phyloP scores from a whole-genome alignment of 1,140 invertebrate genomes.

The Trypoxylus dichotomus region DNA sequence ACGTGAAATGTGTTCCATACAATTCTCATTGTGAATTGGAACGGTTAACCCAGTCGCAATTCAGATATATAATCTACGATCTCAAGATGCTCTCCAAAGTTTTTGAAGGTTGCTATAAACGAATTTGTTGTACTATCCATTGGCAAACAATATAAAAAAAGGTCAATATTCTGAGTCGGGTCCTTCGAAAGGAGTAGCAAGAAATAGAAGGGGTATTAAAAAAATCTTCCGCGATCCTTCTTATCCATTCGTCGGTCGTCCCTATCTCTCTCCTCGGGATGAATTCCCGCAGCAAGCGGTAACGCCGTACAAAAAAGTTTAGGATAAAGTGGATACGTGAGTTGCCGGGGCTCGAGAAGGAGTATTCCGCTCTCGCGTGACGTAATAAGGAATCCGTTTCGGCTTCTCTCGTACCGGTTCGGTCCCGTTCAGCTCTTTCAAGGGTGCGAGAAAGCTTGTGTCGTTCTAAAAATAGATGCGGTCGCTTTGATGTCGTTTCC shows the following conservation, averaged over 20 bases:
- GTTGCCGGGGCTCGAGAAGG: background rate
- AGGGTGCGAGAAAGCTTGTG: background rate
- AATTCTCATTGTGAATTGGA: no score
- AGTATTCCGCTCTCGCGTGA: background rate
- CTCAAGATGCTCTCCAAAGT: no score
- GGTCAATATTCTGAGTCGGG: no score
- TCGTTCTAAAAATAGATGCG: background rate
- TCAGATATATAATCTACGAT: no score
- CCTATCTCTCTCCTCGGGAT: background rate
- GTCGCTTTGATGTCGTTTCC: constrained; percentile 1
- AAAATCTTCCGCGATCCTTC: background rate
- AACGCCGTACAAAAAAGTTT: background rate
- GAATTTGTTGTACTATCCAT: no score
- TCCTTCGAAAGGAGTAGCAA: background rate
- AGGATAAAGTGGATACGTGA: constrained; percentile 1
- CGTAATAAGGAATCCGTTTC: background rate
- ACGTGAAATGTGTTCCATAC: no score
- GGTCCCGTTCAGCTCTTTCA: background rate
- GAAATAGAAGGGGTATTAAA: background rate
- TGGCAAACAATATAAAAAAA: no score
- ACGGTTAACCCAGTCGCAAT: no score
- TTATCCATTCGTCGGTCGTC: background rate
- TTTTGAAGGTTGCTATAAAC: no score
- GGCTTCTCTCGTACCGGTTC: background rate
- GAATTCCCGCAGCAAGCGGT: background rate